These are phyloP conservation scores for Cotesia typhae DNA, from an alignment of 1,140 invertebrate species.

Conservation along the genomic window DNA sequence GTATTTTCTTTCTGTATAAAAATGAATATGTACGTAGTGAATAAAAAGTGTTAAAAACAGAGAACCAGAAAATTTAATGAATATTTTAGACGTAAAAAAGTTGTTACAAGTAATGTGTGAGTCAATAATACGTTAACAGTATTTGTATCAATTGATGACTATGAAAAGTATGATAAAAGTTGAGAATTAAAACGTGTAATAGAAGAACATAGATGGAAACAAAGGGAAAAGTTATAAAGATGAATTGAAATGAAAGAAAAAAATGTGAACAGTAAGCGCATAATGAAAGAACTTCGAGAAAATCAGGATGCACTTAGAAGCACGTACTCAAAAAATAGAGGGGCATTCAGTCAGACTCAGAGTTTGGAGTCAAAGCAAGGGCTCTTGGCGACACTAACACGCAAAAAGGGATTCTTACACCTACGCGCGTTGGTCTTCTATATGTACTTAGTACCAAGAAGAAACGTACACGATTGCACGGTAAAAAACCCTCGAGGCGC, in stretches of 20 bases:
- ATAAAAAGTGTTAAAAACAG: too few relatives aligned
- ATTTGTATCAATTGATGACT: too few relatives aligned
- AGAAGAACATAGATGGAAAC: conserved; percentile 1
- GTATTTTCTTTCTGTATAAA: too few relatives aligned
- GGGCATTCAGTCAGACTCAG: conserved; percentile 42
- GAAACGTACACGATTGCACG: conserved; percentile 31
- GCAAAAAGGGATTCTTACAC: conserved; percentile 32
- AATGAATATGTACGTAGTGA: too few relatives aligned
- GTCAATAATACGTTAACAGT: too few relatives aligned
- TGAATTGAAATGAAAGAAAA: conserved; percentile 12
- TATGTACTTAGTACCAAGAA: conserved; percentile 22
- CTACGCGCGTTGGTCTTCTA: conserved; percentile 22
- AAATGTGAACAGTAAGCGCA: conserved; percentile 27
- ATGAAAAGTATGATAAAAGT: not conserved
- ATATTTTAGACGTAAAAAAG: too few relatives aligned
- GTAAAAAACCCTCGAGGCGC: conserved; percentile 35
- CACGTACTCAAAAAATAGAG: conserved; percentile 42
- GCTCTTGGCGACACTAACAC: conserved; percentile 37
- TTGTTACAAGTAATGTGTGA: too few relatives aligned
- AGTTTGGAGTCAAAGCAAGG: conserved; percentile 42
- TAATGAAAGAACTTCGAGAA: conserved; percentile 42
- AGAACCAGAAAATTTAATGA: too few relatives aligned
- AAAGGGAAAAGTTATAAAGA: conserved; percentile 9
- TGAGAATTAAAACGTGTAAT: not conserved
- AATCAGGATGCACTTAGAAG: conserved; percentile 45